Percentiles rank a stretch among this genome's conserved stretches.
Conservation (phyloP, 2,888 invertebrate species). For the Kryphioiulus occultus region DNA sequence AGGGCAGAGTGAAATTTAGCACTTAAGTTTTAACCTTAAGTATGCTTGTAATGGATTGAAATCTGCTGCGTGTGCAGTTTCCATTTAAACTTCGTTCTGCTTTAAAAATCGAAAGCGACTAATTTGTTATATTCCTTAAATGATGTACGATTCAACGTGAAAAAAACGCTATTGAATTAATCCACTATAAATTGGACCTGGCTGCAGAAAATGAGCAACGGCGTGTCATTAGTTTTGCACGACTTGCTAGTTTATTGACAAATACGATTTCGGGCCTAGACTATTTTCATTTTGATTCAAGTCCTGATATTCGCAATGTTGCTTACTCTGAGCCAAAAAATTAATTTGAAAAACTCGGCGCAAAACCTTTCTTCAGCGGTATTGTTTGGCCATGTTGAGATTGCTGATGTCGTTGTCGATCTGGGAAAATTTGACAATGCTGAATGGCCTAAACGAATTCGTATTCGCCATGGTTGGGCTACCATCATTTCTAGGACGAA, state of each 20-base stretch:
- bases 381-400: neutral
- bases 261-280: neutral
- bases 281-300: neutral
- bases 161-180: constrained; percentile 17
- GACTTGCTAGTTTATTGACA: neutral
- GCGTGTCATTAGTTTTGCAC: neutral
- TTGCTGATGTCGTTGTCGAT: neutral
- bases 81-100: neutral
- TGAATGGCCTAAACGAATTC: neutral
- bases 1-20: too few species aligned
- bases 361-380: neutral
- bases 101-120: neutral
- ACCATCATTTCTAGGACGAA: constrained; percentile 1
- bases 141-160: neutral
- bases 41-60: too few species aligned
- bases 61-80: neutral
- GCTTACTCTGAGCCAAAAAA: neutral
- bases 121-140: neutral
- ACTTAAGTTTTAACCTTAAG: too few species aligned
- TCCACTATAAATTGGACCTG: neutral
- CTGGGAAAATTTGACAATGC: neutral
- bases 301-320: neutral
- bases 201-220: neutral
- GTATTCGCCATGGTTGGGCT: constrained; percentile 15
- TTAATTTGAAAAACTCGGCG: neutral